Evolutionary conservation across 2,113 vertebrate species (phyloP).

Genomic region (Sterna hirundo): DNA sequence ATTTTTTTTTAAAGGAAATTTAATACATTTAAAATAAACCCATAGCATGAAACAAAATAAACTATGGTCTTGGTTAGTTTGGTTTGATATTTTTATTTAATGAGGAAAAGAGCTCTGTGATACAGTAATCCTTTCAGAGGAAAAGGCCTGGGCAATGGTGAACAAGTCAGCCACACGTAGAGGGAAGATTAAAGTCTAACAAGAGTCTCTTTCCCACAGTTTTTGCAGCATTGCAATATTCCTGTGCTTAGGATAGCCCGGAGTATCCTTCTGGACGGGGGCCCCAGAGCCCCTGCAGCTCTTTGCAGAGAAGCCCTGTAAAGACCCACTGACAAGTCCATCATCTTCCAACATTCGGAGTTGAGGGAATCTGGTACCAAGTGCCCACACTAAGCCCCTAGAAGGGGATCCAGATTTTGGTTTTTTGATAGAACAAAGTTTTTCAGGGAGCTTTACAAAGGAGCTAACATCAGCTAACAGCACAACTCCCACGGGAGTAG

Average conservation of each 20-base stretch:
- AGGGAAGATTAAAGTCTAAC: constrained; percentile 25
- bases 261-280: not conserved
- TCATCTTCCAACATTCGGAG: not conserved
- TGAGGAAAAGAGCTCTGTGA: constrained; percentile 36
- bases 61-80: constrained; percentile 58
- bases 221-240: not conserved
- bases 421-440: not conserved
- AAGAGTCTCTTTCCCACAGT: constrained; percentile 24
- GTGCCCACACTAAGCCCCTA: not conserved
- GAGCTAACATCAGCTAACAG: not conserved
- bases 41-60: constrained; percentile 59
- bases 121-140: constrained; percentile 44
- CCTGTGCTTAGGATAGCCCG: not conserved
- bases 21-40: constrained; percentile 68
- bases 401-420: not conserved
- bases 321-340: not conserved
- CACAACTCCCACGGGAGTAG: not conserved
- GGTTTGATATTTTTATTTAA: constrained; percentile 56
- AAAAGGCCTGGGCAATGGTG: not conserved
- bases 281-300: not conserved
- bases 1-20: constrained; percentile 48
- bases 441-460: not conserved
- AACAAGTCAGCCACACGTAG: not conserved
- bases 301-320: not conserved
- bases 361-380: not conserved